A percentile compares a stretch with the other conserved stretches of the same genome.
phyloP scores from a whole-genome alignment of 2,888 invertebrate species.

The Acheta domesticus region DNA sequence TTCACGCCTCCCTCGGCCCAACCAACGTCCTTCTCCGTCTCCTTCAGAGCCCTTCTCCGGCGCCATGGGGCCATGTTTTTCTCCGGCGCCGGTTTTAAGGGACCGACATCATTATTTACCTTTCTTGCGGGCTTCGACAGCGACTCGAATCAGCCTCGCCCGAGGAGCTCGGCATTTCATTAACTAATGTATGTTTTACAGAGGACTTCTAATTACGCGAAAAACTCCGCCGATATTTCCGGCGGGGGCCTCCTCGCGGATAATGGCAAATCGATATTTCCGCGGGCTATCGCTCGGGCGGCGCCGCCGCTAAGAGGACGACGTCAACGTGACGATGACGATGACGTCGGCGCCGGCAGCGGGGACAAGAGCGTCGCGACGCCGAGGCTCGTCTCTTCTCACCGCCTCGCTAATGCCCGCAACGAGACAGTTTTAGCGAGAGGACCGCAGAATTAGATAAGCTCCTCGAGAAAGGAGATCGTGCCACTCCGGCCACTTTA shows the following conservation, averaged over 20 bases:
- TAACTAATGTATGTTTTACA: constrained; percentile 18
- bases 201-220: constrained; percentile 18
- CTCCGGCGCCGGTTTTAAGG: constrained; percentile 5
- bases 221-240: constrained; percentile 7
- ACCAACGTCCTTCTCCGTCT: neutral
- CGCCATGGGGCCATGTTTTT: neutral
- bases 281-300: neutral
- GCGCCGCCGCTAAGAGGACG: no score
- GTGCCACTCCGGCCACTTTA: neutral
- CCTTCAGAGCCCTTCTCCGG: neutral
- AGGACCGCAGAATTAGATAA: neutral
- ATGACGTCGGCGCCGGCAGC: no score
- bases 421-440: neutral
- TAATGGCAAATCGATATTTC: constrained; percentile 10
- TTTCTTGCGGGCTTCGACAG: neutral
- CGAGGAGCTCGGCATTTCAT: neutral
- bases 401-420: neutral
- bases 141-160: neutral
- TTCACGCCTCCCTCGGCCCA: no score
- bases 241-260: neutral
- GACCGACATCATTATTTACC: constrained; percentile 18
- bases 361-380: neutral
- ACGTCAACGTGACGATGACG: no score
- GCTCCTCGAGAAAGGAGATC: neutral
- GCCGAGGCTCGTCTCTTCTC: neutral